Conservation (phyloP, 2,888 invertebrate species). For the Cryptosula pallasiana region DNA sequence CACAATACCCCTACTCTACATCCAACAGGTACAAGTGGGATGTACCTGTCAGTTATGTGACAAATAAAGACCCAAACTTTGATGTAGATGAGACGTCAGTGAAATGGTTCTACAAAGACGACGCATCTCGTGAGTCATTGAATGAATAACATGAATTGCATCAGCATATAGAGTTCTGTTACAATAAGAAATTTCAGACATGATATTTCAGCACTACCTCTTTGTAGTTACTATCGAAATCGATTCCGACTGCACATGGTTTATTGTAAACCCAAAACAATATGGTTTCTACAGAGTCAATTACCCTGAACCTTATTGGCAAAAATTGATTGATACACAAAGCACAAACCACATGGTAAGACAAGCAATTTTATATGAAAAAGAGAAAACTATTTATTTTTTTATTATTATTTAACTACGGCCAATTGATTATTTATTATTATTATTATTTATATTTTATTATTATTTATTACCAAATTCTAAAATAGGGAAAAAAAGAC, state of each 20-base stretch:
- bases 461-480: no score
- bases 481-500: no score
- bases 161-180: no score
- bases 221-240: slow-evolving; percentile 3
- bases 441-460: no score
- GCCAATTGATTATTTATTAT: no score
- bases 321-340: slow-evolving; percentile 48
- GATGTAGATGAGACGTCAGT: slow-evolving; percentile 16
- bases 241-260: slow-evolving; percentile 34
- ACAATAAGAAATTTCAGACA: no score
- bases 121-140: neutral
- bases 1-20: no score
- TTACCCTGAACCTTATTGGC: slow-evolving; percentile 53
- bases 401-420: no score
- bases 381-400: no score
- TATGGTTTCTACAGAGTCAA: slow-evolving; percentile 55
- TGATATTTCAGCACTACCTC: no score
- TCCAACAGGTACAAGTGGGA: slow-evolving; percentile 18
- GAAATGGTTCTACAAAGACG: neutral
- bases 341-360: slow-evolving; percentile 58
- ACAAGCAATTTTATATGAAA: no score
- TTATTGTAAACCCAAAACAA: slow-evolving; percentile 51
- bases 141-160: no score
- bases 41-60: slow-evolving; percentile 17
- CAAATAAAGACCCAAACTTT: neutral